Base-by-base conservation (phyloP, 2,888 invertebrate genomes). In the Zaprionus bogoriensis region DNA sequence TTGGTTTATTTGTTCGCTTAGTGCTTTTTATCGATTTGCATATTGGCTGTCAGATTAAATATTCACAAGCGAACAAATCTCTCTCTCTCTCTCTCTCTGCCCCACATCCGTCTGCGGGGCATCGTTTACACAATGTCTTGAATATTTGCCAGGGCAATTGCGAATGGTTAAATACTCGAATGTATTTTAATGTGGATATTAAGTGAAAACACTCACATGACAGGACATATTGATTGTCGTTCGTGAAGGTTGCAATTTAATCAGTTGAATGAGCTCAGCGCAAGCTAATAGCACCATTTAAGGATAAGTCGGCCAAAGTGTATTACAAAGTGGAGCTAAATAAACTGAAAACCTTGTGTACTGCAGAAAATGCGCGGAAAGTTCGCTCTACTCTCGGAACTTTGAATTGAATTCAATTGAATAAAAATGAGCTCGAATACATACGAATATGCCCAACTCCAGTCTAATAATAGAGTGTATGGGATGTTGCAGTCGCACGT, bases 381-480 rank as follows among this genome's bases (percentile, higher is more conserved):
- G 2, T 27, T 27, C 2, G 9, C 5, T 27, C 10, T 27, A 10
- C 10, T 3, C 5, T 27, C 27, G 27, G 25, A n/a, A n/a, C n/a
- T 69, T 58, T 74, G 55, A 75, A 80, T 82, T 76, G 50, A 85
- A 79, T 85, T 82, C 75, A 80, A 82, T 78, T 2, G 27, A 27
- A 27, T 9, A 27, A 9, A 6, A 7, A 10, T 27, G 9, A 9
- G 9, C 10, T 27, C 5, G 4, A 27, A 7, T 27, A 27, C 27
- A 27, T 7, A 7, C 46, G 44, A n/a, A n/a, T n/a, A n/a, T n/a
- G n/a, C n/a, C n/a, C n/a, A n/a, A n/a, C n/a, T n/a, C n/a, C n/a
- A n/a, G n/a, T n/a, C n/a, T n/a, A n/a, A n/a, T n/a, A 46, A 25
- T 50, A 19, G n/a, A 20, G 25, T 63, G 59, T 63, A 67, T 57